These are phyloP conservation scores for Spicauda simplicius DNA, from an alignment of 2,888 invertebrate species.

Conservation along the genomic window DNA sequence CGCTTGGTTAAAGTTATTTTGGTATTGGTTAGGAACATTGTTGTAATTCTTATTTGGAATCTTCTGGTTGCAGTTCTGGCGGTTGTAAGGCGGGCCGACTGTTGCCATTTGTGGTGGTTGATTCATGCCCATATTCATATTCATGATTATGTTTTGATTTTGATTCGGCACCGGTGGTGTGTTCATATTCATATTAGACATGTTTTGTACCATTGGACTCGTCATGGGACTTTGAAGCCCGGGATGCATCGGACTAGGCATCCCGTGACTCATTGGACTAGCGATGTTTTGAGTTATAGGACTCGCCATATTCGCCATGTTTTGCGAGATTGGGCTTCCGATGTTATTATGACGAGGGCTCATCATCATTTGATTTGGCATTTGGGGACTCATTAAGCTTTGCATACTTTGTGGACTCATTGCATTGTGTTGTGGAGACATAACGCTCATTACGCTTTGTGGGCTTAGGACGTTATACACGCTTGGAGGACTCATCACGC, in stretches of 20 bases:
- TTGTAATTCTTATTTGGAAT: constrained; percentile 63
- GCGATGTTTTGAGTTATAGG: constrained; percentile 73
- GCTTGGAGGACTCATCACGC: constrained; percentile 76
- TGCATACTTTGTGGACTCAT: constrained; percentile 81
- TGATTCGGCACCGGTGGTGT: constrained; percentile 54
- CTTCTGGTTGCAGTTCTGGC: constrained; percentile 66
- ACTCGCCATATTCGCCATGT: constrained; percentile 64
- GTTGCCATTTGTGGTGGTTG: constrained; percentile 51
- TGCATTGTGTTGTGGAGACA: constrained; percentile 77
- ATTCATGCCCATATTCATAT: constrained; percentile 59
- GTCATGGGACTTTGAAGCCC: constrained; percentile 59
- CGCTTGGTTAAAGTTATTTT: constrained; percentile 62
- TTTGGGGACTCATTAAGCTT: constrained; percentile 76
- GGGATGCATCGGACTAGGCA: constrained; percentile 76
- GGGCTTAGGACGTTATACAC: constrained; percentile 79
- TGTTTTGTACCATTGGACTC: constrained; percentile 76
- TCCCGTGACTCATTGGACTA: constrained; percentile 75
- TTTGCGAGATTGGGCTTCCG: constrained; percentile 58
- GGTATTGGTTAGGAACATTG: constrained; percentile 68
- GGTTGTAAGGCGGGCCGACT: constrained; percentile 56
- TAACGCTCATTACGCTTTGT: constrained; percentile 79
- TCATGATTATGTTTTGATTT: constrained; percentile 64
- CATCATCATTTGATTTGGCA: constrained; percentile 78
- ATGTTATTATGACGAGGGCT: constrained; percentile 73
- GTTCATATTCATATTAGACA: constrained; percentile 71